These are phyloP conservation scores for Sinocyclocheilus maitianheensis DNA, from an alignment of 2,113 vertebrate species.

Conservation along the genomic window DNA sequence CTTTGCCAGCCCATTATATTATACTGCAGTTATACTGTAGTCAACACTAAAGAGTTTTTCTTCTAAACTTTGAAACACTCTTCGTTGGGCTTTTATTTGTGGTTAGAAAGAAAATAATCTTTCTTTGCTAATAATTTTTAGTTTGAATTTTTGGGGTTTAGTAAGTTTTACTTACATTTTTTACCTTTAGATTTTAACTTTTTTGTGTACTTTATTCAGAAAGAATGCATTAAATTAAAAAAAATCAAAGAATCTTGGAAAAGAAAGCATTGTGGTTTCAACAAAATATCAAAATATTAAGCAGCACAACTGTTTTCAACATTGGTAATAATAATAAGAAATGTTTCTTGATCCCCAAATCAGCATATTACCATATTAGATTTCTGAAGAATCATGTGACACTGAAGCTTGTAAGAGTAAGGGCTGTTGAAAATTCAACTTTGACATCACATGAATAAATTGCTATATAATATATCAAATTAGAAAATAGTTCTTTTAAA, in stretches of 20 bases:
- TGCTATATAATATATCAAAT: no score
- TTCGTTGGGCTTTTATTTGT: not conserved
- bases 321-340: not conserved
- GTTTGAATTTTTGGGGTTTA: no score
- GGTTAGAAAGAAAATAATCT: not conserved
- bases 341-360: not conserved
- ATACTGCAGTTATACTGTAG: not conserved
- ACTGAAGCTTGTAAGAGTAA: not conserved
- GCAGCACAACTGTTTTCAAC: not conserved
- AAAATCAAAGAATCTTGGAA: no score
- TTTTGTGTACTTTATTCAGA: no score
- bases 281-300: no score
- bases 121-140: no score
- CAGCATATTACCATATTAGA: not conserved
- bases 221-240: no score
- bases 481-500: no score
- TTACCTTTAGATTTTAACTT: no score
- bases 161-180: no score
- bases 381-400: not conserved
- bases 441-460: not conserved
- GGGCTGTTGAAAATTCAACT: not conserved
- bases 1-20: constrained; percentile 17
- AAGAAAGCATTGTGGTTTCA: no score
- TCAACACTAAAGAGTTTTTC: not conserved
- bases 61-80: not conserved